phyloP scores from a whole-genome alignment of 2,888 invertebrate species.

The Archips crataeganus region DNA sequence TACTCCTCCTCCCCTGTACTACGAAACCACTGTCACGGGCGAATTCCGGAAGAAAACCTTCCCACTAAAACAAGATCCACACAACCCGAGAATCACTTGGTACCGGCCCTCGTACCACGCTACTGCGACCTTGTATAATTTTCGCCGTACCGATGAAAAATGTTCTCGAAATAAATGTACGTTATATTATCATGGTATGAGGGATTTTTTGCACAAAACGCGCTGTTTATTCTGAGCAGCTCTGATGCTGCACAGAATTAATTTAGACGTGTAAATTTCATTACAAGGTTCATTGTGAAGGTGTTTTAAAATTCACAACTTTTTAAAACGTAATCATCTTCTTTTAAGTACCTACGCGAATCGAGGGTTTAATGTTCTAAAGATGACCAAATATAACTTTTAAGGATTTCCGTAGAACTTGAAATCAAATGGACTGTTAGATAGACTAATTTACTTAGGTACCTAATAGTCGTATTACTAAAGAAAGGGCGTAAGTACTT shows the following conservation, averaged over 20 bases:
- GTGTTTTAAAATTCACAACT: slow-evolving; percentile 24
- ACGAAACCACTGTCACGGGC: slow-evolving; percentile 64
- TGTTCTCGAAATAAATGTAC: slow-evolving; percentile 6
- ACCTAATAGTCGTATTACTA: too few relatives aligned
- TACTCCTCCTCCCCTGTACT: slow-evolving; percentile 82
- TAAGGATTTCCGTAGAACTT: neutral
- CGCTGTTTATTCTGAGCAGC: slow-evolving; percentile 68
- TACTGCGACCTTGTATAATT: slow-evolving; percentile 18
- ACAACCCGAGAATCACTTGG: slow-evolving; percentile 51
- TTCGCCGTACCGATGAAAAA: slow-evolving; percentile 5
- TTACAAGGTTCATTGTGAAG: slow-evolving; percentile 29
- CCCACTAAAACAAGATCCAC: slow-evolving; percentile 8
- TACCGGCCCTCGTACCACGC: slow-evolving; percentile 57
- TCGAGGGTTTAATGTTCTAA: slow-evolving; percentile 14
- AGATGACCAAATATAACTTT: slow-evolving; percentile 2
- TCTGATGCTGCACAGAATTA: slow-evolving; percentile 67
- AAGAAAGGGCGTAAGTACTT: too few relatives aligned
- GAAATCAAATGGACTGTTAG: neutral
- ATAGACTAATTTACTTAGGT: neutral
- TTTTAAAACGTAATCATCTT: slow-evolving; percentile 18
- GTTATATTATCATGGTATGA: slow-evolving; percentile 52
- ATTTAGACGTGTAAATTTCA: slow-evolving; percentile 59
- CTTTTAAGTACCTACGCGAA: slow-evolving; percentile 12
- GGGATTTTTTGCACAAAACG: slow-evolving; percentile 64
- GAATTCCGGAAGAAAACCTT: slow-evolving; percentile 54